Percentiles rank a stretch among this genome's conserved stretches.
Conservation (phyloP, 2,797 vertebrate species). For the Otolemur crassicaudatus region DNA sequence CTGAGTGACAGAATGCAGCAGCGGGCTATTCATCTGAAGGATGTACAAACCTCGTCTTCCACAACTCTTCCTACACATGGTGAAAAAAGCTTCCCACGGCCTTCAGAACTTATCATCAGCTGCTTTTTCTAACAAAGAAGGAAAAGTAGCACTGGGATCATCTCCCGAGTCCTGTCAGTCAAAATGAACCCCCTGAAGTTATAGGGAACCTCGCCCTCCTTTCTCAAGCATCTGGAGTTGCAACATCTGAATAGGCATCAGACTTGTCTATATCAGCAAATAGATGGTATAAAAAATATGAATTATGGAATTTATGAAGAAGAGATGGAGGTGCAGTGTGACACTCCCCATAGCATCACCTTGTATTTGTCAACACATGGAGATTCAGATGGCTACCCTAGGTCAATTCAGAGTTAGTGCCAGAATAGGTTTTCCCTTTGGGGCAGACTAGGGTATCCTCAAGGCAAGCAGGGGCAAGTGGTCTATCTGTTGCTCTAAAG, state of each 20-base stretch:
- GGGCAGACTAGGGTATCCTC: neutral
- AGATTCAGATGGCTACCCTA: no score
- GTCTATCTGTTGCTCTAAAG: neutral
- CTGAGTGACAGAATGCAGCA: fast-evolving
- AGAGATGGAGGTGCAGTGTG: neutral
- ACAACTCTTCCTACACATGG: neutral
- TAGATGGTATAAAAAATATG: neutral
- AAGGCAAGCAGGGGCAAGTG: neutral
- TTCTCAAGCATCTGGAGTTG: neutral
- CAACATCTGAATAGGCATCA: no score
- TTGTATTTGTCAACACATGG: neutral
- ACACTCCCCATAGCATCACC: neutral
- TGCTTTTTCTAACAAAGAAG: neutral
- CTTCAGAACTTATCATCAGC: neutral
- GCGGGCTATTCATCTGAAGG: neutral
- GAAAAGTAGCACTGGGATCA: neutral
- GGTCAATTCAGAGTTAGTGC: neutral
- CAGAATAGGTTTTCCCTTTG: neutral
- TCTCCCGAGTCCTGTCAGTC: neutral
- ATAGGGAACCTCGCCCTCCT: neutral
- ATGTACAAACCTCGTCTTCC: neutral
- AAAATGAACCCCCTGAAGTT: no score
- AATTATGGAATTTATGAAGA: neutral
- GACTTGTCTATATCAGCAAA: neutral
- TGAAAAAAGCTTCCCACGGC: neutral